Evolutionary conservation across 2,888 invertebrate genomes (phyloP).

Genomic region (Empis livida): DNA sequence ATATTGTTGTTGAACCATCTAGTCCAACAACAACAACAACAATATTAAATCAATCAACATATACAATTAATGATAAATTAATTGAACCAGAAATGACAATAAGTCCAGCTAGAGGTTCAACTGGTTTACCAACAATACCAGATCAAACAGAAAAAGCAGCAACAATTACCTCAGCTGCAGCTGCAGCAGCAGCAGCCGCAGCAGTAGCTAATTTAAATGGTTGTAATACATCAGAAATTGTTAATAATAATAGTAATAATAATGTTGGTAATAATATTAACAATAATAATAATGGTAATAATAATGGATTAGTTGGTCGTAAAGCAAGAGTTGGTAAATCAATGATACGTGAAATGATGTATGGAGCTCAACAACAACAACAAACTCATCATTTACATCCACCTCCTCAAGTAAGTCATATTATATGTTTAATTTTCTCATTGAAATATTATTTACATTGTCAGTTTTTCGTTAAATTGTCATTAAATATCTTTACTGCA

Average conservation of each 20-base stretch:
- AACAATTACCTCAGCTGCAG: slow-evolving; percentile 14
- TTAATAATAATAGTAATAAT: neutral
- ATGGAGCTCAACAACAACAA: slow-evolving; percentile 15
- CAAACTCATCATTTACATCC: neutral
- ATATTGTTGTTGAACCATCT: slow-evolving; percentile 30
- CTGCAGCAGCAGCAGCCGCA: slow-evolving; percentile 7
- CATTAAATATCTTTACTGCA: no score
- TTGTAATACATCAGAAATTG: slow-evolving; percentile 1
- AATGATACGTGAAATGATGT: slow-evolving; percentile 48
- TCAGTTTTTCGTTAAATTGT: no score
- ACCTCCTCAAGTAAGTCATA: neutral
- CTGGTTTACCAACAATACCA: slow-evolving; percentile 50
- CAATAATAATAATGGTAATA: slow-evolving; percentile 1
- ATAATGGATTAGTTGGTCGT: slow-evolving; percentile 22
- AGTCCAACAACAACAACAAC: slow-evolving; percentile 17
- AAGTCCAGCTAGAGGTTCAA: slow-evolving; percentile 43
- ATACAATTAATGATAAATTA: slow-evolving; percentile 13
- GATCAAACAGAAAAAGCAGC: slow-evolving; percentile 28
- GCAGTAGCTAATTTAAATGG: slow-evolving; percentile 1
- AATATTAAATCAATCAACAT: slow-evolving; percentile 5
- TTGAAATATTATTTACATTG: no score
- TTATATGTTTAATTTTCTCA: no score
- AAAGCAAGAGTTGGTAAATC: slow-evolving; percentile 49
- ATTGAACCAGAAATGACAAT: slow-evolving; percentile 27
- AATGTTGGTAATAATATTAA: neutral